Evolutionary conservation across 2,888 invertebrate genomes (phyloP).

Genomic region (Hyles lineata): DNA sequence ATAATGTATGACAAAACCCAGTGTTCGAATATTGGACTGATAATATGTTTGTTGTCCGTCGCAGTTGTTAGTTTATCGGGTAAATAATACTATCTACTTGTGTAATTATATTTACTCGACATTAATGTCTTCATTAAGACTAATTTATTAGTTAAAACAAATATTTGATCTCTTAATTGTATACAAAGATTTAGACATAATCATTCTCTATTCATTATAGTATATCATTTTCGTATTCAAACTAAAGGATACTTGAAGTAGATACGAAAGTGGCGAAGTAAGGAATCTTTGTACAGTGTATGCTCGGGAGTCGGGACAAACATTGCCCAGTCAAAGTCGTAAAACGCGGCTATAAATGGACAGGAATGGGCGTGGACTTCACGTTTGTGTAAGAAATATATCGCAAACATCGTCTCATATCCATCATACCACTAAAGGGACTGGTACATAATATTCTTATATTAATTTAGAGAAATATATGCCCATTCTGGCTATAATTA

Average conservation of each 20-base stretch:
- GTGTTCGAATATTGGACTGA: slow-evolving; percentile 3
- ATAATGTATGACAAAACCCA: neutral
- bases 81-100: slow-evolving; percentile 26
- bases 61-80: slow-evolving; percentile 43
- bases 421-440: slow-evolving; percentile 16
- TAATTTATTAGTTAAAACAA: neutral
- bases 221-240: neutral
- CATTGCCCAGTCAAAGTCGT: slow-evolving; percentile 21
- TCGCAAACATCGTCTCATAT: slow-evolving; percentile 37
- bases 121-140: neutral
- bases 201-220: too few relatives aligned
- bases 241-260: neutral
- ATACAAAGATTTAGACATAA: neutral
- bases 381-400: slow-evolving; percentile 31
- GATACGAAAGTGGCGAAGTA: slow-evolving; percentile 10
- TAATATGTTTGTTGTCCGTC: neutral
- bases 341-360: slow-evolving; percentile 26
- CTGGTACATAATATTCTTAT: neutral
- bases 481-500: too few relatives aligned
- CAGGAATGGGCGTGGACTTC: slow-evolving; percentile 28
- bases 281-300: slow-evolving; percentile 22
- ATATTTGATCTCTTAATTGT: neutral
- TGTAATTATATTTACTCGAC: neutral
- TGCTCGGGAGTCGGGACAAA: slow-evolving; percentile 14
- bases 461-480: neutral